Conservation (phyloP, 2,888 invertebrate species). For the Metallyticus violacea region DNA sequence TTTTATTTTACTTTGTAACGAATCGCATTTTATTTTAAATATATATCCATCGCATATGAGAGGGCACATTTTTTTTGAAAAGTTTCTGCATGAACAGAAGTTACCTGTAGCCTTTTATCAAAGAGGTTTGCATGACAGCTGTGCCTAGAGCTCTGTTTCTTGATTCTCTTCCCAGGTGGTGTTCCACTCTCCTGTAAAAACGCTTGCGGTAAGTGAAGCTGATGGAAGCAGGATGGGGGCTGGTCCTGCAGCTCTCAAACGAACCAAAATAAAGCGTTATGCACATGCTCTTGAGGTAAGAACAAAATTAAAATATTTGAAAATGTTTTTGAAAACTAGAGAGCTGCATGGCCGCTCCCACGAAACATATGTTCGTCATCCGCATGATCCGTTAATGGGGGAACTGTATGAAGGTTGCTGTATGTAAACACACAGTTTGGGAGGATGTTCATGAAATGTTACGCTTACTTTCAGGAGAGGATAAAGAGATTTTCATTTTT, state of each 20-base stretch:
- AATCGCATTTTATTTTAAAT: background rate
- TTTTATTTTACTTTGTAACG: too few relatives aligned
- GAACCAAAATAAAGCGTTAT: background rate
- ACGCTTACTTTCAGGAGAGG: too few relatives aligned
- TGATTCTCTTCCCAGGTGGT: constrained; percentile 17
- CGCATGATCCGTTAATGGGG: background rate
- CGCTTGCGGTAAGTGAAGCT: constrained; percentile 6
- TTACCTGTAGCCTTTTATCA: background rate
- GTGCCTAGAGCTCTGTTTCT: constrained; percentile 7
- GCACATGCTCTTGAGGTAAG: background rate
- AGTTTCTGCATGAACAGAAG: background rate
- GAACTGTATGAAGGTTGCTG: too few relatives aligned
- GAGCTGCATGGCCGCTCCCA: background rate
- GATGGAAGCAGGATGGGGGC: background rate
- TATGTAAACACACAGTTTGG: too few relatives aligned
- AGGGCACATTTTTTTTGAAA: background rate
- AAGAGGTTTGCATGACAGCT: background rate
- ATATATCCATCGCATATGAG: background rate
- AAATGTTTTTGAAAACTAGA: background rate
- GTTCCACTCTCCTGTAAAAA: background rate
- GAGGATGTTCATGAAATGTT: too few relatives aligned
- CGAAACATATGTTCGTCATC: background rate
- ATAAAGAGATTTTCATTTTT: too few relatives aligned
- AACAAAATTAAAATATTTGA: background rate
- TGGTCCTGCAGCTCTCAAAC: background rate